Conservation (phyloP, 1,140 invertebrate species). For the Cydia pomonella region DNA sequence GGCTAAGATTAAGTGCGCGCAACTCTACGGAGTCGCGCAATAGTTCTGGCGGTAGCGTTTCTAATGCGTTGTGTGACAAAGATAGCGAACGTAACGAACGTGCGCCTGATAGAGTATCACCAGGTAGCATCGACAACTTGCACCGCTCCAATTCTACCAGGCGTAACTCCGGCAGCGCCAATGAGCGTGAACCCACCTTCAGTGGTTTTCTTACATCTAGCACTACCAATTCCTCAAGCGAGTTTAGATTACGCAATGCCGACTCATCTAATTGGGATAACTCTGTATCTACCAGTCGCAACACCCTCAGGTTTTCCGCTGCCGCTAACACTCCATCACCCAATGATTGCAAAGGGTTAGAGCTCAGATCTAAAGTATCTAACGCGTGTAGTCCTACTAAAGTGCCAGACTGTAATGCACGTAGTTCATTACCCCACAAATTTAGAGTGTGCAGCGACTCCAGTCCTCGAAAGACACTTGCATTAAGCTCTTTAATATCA, state of each 20-base stretch:
- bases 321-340: neutral
- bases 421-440: conserved; percentile 9
- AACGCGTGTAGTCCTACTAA: neutral
- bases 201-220: neutral
- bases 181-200: neutral
- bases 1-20: conserved; percentile 5
- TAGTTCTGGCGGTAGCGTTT: neutral
- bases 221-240: neutral
- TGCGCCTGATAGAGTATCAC: neutral
- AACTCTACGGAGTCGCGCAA: neutral
- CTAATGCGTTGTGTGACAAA: conserved; percentile 7
- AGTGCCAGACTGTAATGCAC: neutral
- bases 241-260: neutral
- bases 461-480: neutral
- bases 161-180: neutral
- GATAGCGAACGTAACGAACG: neutral
- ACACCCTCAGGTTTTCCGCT: neutral
- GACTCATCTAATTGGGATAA: neutral
- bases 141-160: neutral
- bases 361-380: neutral
- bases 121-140: neutral
- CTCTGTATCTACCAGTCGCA: conserved; percentile 6
- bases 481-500: neutral
- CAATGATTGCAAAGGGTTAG: conserved; percentile 5
- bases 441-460: neutral